A percentile compares a stretch with the other conserved stretches of the same genome.
phyloP scores from a whole-genome alignment of 2,113 vertebrate genomes.

The Aegotheles bennettii region DNA sequence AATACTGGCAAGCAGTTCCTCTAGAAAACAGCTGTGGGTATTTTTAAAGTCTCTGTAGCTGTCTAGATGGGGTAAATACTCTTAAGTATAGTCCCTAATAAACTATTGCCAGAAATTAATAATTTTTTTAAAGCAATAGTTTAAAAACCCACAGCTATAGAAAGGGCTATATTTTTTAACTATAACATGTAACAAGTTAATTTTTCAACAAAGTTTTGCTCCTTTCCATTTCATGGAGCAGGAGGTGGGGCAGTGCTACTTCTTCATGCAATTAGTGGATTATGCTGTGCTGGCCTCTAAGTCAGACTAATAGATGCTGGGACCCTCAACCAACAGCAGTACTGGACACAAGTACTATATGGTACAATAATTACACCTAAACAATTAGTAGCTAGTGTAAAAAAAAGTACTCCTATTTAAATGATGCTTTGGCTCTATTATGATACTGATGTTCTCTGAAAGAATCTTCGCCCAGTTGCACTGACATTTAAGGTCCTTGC shows the following conservation, averaged over 20 bases:
- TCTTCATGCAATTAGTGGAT: not conserved
- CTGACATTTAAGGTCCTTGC: not conserved
- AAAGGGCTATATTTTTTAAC: not conserved
- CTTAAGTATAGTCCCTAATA: not conserved
- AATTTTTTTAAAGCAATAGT: not conserved
- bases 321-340: not conserved
- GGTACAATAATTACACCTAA: not conserved
- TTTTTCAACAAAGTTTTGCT: not conserved
- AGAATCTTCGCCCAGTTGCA: not conserved
- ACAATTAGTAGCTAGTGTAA: not conserved
- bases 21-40: not conserved
- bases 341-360: not conserved
- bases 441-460: not conserved
- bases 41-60: not conserved
- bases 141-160: rapidly evolving
- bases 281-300: not conserved
- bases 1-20: not conserved
- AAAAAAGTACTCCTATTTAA: not conserved
- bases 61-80: not conserved
- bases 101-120: not conserved
- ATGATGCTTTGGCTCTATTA: not conserved
- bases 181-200: not conserved
- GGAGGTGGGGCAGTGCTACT: not conserved
- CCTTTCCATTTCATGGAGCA: not conserved
- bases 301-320: not conserved